phyloP scores from a whole-genome alignment of 1,140 invertebrate species.

The Hycleus cichorii region DNA sequence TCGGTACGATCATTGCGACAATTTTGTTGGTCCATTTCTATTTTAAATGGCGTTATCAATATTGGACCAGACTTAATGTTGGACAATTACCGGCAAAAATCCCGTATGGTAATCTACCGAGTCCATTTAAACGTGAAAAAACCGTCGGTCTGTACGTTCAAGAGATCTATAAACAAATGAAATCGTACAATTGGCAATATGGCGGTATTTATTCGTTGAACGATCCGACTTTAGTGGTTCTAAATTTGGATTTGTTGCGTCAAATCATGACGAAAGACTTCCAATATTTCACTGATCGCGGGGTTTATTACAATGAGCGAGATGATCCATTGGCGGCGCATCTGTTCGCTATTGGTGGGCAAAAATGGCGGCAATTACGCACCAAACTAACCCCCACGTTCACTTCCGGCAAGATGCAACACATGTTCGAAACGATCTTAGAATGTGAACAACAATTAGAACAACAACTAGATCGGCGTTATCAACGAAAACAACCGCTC shows the following conservation, averaged over 20 bases:
- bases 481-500: conserved; percentile 9
- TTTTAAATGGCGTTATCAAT: conserved; percentile 6
- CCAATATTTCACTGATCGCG: conserved; percentile 42
- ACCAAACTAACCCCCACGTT: conserved; percentile 39
- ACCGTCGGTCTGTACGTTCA: neutral
- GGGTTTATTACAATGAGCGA: conserved; percentile 40
- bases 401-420: neutral
- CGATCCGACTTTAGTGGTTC: conserved; percentile 17
- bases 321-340: conserved; percentile 44
- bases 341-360: conserved; percentile 42
- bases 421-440: conserved; percentile 20
- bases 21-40: neutral
- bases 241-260: conserved; percentile 45
- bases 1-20: no score
- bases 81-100: neutral
- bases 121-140: neutral
- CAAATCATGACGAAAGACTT: conserved; percentile 45
- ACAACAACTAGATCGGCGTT: neutral
- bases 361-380: conserved; percentile 44
- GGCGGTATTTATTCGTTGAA: neutral
- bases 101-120: neutral
- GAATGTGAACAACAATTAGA: neutral
- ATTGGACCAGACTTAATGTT: neutral
- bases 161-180: conserved; percentile 1
- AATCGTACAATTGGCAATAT: neutral